Evolutionary conservation across 2,888 invertebrate species (phyloP), one percentile per base, ranked within the genome.

Genomic region (Melieria crassipennis): DNA sequence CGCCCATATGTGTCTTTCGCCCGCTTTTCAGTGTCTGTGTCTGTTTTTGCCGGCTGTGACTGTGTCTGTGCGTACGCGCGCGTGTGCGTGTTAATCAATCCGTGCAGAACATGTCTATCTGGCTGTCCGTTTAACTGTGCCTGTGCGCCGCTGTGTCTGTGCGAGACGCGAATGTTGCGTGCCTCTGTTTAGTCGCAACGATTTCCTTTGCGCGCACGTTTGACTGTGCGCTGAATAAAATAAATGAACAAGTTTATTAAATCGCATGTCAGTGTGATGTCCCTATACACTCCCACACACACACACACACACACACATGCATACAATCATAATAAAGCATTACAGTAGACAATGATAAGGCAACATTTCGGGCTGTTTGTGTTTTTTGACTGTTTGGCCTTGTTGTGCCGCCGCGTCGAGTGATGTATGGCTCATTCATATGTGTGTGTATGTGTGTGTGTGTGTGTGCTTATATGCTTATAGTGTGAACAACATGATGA

Each of bases 201-300:
- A 43, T 45, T 7, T 11, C 10, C 7, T 4, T 13, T 52, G 13
- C 42, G n/a, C 10, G 13, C 9, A 65, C 13, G 55, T n/a, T 13
- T 45, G 65, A 4, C 43, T n/a, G 4, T 43, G 30, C 42, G 43
- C 5, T 55, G 62, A 3, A 11, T 7, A 10, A 16, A 55, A 56
- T 65, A 66, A 66, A 66, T 69, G 48, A 56, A 57, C 45, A 10
- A 46, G 57, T 69, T 57, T 69, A 69, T 69, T 63, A 57, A 63
- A 69, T 56, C 42, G 69, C 69, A 69, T 62, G 68, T 68, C 61
- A 62, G 61, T 11, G 45, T 68, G 61, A 52, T 66, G 48, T 66
- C 58, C 57, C 48, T 48, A 48, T 66, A 58, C 66, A 47, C 48
- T 46, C 48, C 11, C 30, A 7, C 16, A 62, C 13, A 11, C 13